These are phyloP conservation scores for Andricus quercusramuli DNA, from an alignment of 2,888 invertebrate species.

Conservation along the genomic window DNA sequence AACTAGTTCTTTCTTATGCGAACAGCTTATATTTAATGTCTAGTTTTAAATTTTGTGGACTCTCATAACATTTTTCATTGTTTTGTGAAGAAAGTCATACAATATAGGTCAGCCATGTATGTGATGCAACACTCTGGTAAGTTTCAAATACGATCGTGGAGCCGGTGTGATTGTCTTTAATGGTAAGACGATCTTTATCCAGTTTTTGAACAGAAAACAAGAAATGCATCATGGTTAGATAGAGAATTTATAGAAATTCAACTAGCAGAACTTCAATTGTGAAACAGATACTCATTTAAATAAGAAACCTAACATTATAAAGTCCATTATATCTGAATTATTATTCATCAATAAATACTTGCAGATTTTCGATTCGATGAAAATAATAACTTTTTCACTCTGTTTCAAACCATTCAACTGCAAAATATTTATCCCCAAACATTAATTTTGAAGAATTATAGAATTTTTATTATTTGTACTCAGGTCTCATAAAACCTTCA, in stretches of 20 bases:
- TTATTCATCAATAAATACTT: too few species aligned
- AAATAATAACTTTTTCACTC: too few species aligned
- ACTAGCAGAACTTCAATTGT: not conserved
- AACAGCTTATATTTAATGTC: not conserved
- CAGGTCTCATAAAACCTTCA: too few species aligned
- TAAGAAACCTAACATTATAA: too few species aligned
- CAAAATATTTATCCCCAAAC: too few species aligned
- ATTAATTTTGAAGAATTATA: too few species aligned
- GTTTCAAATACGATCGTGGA: not conserved
- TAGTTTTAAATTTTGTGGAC: not conserved
- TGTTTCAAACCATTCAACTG: too few species aligned
- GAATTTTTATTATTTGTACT: too few species aligned
- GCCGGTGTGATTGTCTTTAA: slow-evolving; percentile 1
- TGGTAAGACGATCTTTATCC: not conserved
- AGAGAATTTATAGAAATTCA: not conserved
- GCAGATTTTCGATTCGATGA: too few species aligned
- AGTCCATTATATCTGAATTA: too few species aligned
- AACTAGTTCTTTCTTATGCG: not conserved
- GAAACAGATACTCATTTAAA: too few species aligned
- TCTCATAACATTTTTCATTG: not conserved
- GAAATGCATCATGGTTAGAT: not conserved
- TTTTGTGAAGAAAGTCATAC: not conserved
- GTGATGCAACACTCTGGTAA: not conserved
- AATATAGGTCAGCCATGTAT: not conserved
- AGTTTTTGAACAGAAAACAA: not conserved